These are phyloP conservation scores for Eupithecia pulchellata DNA, from an alignment of 2,888 invertebrate species.

Conservation along the genomic window DNA sequence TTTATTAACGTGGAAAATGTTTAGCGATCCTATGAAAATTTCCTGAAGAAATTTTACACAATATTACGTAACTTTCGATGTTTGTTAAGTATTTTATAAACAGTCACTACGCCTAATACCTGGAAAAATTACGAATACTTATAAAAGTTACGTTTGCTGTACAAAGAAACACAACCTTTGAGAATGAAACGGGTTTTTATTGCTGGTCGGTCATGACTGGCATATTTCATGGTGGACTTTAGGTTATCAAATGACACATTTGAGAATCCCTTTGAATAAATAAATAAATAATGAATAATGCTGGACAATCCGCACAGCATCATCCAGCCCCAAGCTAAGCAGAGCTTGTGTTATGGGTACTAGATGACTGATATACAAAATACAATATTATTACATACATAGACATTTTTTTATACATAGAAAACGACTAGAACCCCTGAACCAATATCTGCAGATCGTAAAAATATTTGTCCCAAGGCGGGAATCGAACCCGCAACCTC, in stretches of 20 bases:
- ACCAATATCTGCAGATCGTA: too few species aligned
- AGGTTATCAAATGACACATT: neutral
- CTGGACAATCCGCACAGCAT: too few species aligned
- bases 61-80: neutral
- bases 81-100: neutral
- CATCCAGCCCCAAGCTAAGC: too few species aligned
- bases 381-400: too few species aligned
- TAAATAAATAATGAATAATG: too few species aligned
- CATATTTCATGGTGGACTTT: conserved; percentile 1
- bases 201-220: neutral
- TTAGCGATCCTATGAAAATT: neutral
- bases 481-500: too few species aligned
- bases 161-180: neutral
- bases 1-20: neutral
- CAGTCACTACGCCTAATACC: neutral
- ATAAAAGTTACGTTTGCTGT: neutral
- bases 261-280: neutral
- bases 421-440: too few species aligned
- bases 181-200: neutral
- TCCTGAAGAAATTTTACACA: neutral
- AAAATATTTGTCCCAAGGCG: too few species aligned
- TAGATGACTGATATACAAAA: too few species aligned
- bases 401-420: too few species aligned
- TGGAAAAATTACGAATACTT: neutral
- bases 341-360: too few species aligned